phyloP scores from a whole-genome alignment of 1,140 invertebrate species.

The Leucophenga varia region DNA sequence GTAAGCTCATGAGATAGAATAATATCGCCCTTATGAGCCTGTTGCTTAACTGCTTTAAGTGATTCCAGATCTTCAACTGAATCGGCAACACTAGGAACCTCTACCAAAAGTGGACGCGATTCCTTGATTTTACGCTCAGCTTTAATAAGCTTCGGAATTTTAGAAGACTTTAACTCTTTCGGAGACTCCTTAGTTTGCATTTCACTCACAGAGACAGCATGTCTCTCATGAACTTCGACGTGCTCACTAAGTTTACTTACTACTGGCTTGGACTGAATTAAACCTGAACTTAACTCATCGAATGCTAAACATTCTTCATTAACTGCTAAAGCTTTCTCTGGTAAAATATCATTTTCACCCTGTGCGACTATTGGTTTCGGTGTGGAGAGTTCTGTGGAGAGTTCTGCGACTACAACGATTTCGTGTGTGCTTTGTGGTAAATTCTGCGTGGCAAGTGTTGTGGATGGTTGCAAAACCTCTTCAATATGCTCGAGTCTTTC shows the following conservation, averaged over 20 bases:
- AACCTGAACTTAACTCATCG: too few relatives aligned
- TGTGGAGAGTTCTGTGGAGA: slow-evolving; percentile 39
- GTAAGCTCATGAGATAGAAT: slow-evolving; percentile 30
- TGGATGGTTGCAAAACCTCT: slow-evolving; percentile 40
- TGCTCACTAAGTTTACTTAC: slow-evolving; percentile 15
- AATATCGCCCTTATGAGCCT: slow-evolving; percentile 25
- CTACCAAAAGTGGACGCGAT: slow-evolving; percentile 27
- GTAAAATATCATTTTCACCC: slow-evolving; percentile 27
- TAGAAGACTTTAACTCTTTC: slow-evolving; percentile 31
- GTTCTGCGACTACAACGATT: slow-evolving; percentile 23
- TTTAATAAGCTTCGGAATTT: slow-evolving; percentile 35
- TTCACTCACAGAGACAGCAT: slow-evolving; percentile 58
- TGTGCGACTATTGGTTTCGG: slow-evolving; percentile 26
- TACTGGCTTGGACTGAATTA: not conserved
- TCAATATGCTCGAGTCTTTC: slow-evolving; percentile 37
- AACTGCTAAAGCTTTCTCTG: slow-evolving; percentile 30
- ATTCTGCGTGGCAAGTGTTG: slow-evolving; percentile 35
- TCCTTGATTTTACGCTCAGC: slow-evolving; percentile 27
- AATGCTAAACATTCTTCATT: slow-evolving; percentile 28
- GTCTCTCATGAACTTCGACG: slow-evolving; percentile 21
- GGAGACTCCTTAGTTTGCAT: slow-evolving; percentile 61
- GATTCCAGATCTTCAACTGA: slow-evolving; percentile 17
- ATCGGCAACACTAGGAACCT: slow-evolving; percentile 22
- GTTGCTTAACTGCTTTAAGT: slow-evolving; percentile 9
- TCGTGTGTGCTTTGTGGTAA: slow-evolving; percentile 32